Evolutionary conservation across 1,140 invertebrate species (phyloP).

Genomic region (Ylistrum balloti): DNA sequence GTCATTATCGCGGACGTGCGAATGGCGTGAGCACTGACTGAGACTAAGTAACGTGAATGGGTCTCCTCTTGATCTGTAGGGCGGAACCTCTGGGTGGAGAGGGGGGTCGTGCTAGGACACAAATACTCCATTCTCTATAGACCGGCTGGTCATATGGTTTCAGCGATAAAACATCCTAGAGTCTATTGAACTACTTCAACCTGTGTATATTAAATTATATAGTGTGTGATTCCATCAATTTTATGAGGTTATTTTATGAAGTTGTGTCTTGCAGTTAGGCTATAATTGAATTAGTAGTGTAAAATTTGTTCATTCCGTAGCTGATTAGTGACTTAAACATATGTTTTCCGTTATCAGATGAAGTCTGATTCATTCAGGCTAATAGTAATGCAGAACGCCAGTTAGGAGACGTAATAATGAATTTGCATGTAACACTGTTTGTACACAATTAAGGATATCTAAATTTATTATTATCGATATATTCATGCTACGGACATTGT

Average conservation of each 20-base stretch:
- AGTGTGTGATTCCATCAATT: background rate
- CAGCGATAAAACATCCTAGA: background rate
- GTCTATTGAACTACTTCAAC: background rate
- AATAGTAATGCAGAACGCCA: too few relatives aligned
- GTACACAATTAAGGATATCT: too few relatives aligned
- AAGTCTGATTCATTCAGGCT: background rate
- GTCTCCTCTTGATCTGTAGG: background rate
- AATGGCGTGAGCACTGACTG: background rate
- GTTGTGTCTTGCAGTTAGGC: background rate
- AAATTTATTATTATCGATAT: too few relatives aligned
- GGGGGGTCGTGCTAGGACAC: background rate
- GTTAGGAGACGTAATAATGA: too few relatives aligned
- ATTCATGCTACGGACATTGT: too few relatives aligned
- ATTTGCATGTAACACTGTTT: too few relatives aligned
- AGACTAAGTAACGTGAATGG: background rate
- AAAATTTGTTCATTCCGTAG: background rate
- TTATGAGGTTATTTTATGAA: background rate
- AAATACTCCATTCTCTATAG: background rate
- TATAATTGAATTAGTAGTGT: constrained; percentile 15
- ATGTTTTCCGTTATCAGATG: background rate
- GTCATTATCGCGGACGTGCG: background rate
- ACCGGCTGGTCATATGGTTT: background rate
- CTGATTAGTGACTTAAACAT: background rate
- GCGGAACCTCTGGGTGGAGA: background rate
- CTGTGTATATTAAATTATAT: constrained; percentile 29